Evolutionary conservation across 2,888 invertebrate species (phyloP).

Genomic region (Drosophila longiperda): DNA sequence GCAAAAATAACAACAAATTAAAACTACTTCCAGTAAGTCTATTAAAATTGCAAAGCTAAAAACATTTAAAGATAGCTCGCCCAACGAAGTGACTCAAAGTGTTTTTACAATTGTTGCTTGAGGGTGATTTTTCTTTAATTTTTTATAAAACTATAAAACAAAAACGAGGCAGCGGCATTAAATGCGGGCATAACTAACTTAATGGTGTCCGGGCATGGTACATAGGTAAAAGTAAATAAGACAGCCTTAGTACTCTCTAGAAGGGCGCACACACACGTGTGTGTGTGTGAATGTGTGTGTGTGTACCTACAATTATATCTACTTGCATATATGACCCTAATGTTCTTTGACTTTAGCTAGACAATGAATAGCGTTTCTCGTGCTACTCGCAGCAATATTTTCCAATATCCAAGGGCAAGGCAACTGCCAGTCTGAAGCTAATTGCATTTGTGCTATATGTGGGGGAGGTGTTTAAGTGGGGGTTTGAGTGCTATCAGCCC

Average conservation of each 20-base stretch:
- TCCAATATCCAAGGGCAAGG: constrained; percentile 61
- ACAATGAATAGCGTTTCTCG: constrained; percentile 63
- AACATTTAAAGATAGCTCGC: constrained; percentile 42
- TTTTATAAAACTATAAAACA: constrained; percentile 62
- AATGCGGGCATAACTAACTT: constrained; percentile 70
- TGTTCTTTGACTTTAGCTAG: constrained; percentile 36
- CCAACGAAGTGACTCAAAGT: constrained; percentile 12
- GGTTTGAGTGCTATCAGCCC: constrained; percentile 10
- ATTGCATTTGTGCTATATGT: constrained; percentile 34
- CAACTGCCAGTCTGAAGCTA: constrained; percentile 41
- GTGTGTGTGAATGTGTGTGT: not conserved
- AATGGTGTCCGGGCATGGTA: constrained; percentile 64
- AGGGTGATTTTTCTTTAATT: constrained; percentile 24
- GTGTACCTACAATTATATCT: not conserved
- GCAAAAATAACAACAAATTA: not conserved
- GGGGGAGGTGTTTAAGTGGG: not conserved
- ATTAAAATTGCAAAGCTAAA: constrained; percentile 40
- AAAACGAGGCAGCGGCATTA: constrained; percentile 53
- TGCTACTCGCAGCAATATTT: constrained; percentile 49
- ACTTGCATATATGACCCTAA: constrained; percentile 35
- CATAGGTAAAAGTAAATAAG: constrained; percentile 52
- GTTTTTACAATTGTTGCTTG: constrained; percentile 23
- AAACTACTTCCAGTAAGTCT: not conserved
- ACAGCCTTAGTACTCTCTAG: not conserved
- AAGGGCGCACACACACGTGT: constrained; percentile 15